Evolutionary conservation across 2,113 vertebrate genomes (phyloP), one percentile per base, ranked within the genome.

Genomic region (Centropristis striata): DNA sequence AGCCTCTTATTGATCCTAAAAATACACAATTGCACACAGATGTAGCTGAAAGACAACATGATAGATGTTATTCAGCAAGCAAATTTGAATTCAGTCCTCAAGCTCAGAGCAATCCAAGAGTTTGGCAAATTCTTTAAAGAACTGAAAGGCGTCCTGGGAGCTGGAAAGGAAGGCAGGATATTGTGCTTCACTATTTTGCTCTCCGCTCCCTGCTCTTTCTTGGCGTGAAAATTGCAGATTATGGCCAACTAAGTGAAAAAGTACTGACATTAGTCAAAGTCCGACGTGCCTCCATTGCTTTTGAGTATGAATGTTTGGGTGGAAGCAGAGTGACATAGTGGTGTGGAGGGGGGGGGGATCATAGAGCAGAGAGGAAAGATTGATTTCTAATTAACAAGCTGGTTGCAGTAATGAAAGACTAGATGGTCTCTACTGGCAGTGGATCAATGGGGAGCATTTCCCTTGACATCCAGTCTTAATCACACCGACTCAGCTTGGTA

Each of bases 361-460:
- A 71, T 18, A 61, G 57, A 82, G 37, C 57, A 75, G 49, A 66
- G 75, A 25, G 65, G 15, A 79, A 58, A 78, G 75, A 92, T 88
- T 91, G 90, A 92, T 93, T 93, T 94, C 85, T 92, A 92, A 93
- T 94, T 92, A 93, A 92, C 82, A 88, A 77, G 80, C 72, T 84
- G 58, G 82, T 87, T 87, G 84, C 64, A 65, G 82, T 90, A 94
- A 94, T 90, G 80, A 91, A 92, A 93, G 81, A 84, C 81, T 81
- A 76, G 79, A 87, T 85, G 80, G 78, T 91, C 81, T 85, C 80
- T 60, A 76, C 71, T 89, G 88, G 73, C 83, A 84, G 77, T 75
- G 66, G 87, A 91, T 93, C 89, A 92, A 91, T 92, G 86, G 68
- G 61, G 70, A 92, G 75, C 49, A 8, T 77, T 86, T 93, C 83